These are phyloP conservation scores for Otus sunia DNA, from an alignment of 2,113 vertebrate species.

Conservation along the genomic window DNA sequence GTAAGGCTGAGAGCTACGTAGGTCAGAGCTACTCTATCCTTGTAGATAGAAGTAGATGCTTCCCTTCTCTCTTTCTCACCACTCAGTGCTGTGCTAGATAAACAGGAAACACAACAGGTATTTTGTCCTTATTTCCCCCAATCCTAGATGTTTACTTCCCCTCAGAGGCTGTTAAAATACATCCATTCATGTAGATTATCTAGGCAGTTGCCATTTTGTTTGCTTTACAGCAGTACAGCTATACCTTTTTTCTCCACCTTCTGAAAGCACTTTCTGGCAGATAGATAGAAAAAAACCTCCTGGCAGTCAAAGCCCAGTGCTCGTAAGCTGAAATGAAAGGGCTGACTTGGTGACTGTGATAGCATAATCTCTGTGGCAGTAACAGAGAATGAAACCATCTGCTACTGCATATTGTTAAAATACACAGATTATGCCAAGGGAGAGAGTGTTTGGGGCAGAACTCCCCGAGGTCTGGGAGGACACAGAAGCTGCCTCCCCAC, in stretches of 20 bases:
- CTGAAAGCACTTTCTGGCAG: neutral
- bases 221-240: neutral
- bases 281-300: neutral
- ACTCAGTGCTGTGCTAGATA: neutral
- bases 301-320: neutral
- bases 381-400: neutral
- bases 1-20: accelerated
- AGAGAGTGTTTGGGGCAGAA: neutral
- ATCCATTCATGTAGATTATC: neutral
- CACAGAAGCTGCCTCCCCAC: neutral
- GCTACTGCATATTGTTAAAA: neutral
- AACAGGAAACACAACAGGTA: neutral
- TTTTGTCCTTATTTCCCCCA: neutral
- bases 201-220: neutral
- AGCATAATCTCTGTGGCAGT: neutral
- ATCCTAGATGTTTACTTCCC: neutral
- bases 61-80: neutral
- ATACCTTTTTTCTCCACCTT: neutral
- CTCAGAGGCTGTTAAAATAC: neutral
- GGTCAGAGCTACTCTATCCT: neutral
- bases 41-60: accelerated
- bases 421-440: neutral
- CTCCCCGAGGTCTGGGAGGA: neutral
- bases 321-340: neutral
- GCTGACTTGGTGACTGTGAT: accelerated